Evolutionary conservation across 2,888 invertebrate species (phyloP), one percentile per base, ranked within the genome.

Genomic region (Drosophila anomelani): DNA sequence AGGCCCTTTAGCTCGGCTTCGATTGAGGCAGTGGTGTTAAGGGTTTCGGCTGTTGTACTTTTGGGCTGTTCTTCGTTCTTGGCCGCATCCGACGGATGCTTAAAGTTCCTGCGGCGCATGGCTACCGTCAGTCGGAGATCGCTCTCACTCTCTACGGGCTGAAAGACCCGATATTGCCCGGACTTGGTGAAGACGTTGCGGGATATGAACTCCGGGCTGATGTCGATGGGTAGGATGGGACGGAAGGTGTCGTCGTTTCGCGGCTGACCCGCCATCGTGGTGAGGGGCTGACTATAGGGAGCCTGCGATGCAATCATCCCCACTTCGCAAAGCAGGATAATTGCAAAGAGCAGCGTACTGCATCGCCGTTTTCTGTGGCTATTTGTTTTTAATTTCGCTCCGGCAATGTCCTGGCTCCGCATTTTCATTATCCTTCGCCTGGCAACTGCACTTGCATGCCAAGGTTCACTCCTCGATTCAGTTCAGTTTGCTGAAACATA

Each of bases 141-240:
- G 23, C 86, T 86, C 58, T 86, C 88, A 58, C 87, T 89, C 9
- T 91, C 84, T 23, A 82, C 61, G 1, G 91, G 89, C 74, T 90
- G 81, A 62, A 92, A 92, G 6, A 92, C 88, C 10, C 90, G 89
- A 75, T 91, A 92, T 63, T 92, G 90, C 0, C 92, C 92, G 15
- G 87, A 75, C 72, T 91, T 81, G 6, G 91, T 91, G 62, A 92
- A 92, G 4, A 92, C 82, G 55, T 90, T 91, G 2, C 81, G 84
- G 9, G 90, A 85, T 26, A 91, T 90, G 15, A 84, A 78, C 75
- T 91, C 90, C 0, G 87, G 81, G 63, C 83, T 90, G 34, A 83
- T 79, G 53, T 88, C 83, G 41, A 76, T 81, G 10, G 90, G 86
- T 44, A 89, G 77, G 41, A 92, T 90, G 9, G 92, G 92, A 6